Base-by-base conservation (phyloP, 2,888 invertebrate genomes). In the Scaptomyza parva region DNA sequence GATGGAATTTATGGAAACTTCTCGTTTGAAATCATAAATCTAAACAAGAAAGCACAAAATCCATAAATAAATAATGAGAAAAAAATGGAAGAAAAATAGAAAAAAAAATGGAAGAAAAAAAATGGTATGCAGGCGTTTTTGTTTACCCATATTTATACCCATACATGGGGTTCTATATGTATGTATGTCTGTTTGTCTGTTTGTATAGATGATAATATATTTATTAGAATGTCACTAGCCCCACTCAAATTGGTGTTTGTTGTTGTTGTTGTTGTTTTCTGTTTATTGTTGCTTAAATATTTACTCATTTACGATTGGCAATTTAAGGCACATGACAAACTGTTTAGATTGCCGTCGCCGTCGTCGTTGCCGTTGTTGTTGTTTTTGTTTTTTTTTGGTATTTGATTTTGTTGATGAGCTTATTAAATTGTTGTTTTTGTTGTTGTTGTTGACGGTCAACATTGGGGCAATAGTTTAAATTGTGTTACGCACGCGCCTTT, bases 241-340 rank as follows among this genome's bases (percentile, higher is more conserved):
- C 41, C 63, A 63, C 58, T 60, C 54, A 37, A 11, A 43, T 48
- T 43, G 20, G 39, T 65, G 62, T 58, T 58, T 82, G 40, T 70
- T 65, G 51, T 57, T 57, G 50, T 58, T 79, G 63, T 47, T 77
- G 28, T 64, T n/a, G n/a, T n/a, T n/a, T n/a, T n/a, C n/a, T n/a
- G n/a, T n/a, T n/a, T n/a, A 47, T 58, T 79, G 63, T 47, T 37
- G 60, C 65, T 88, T 80, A 77, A 84, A 84, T 86, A 84, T 84
- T 83, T 70, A 70, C 84, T 66, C 78, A 84, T 84, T 87, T 88
- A 78, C 75, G 71, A 14, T 35, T 84, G 75, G 71, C 87, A 83
- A 88, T 88, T 88, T 84, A 55, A 66, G 86, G 62, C 83, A 88
- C 88, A 84, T 84, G 88, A 88, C 87, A 86, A 64, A 80, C 70